phyloP scores from a whole-genome alignment of 2,888 invertebrate species.

The Nudaria mundana region DNA sequence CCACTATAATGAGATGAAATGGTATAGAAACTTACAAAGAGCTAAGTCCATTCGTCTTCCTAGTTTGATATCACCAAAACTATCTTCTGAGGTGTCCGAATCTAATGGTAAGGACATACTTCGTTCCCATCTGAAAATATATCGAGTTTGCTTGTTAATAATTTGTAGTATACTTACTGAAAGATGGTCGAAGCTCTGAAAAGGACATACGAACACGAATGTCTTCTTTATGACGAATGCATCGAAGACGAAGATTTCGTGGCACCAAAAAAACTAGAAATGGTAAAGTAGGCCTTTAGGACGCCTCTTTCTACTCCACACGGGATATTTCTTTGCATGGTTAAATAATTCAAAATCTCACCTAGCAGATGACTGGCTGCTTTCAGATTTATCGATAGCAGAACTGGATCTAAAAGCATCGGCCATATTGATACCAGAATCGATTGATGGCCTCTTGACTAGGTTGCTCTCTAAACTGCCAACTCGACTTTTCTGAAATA shows the following conservation, averaged over 20 bases:
- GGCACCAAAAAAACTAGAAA: too few species aligned
- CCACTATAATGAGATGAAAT: conserved; percentile 52
- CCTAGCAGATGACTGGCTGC: conserved; percentile 67
- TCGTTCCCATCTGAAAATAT: conserved; percentile 84
- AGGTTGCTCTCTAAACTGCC: conserved; percentile 76
- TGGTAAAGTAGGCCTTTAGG: too few species aligned
- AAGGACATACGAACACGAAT: too few species aligned
- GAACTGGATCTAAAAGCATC: conserved; percentile 75
- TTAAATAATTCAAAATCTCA: too few species aligned
- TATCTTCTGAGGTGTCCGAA: conserved; percentile 70
- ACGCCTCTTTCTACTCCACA: too few species aligned
- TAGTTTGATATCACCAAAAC: conserved; percentile 67
- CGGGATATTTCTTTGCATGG: too few species aligned
- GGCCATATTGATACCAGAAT: conserved; percentile 89
- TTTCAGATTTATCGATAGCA: conserved; percentile 64
- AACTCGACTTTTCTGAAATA: conserved; percentile 72
- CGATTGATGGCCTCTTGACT: conserved; percentile 88
- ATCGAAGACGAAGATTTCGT: too few species aligned
- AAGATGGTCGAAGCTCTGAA: too few species aligned
- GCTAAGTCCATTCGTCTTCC: conserved; percentile 91
- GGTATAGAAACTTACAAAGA: conserved; percentile 85
- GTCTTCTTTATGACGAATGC: too few species aligned
- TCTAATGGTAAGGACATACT: conserved; percentile 86
- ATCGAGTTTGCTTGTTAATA: too few species aligned
- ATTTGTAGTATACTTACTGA: too few species aligned